A percentile compares a stretch with the other conserved stretches of the same genome.
Conservation (phyloP, 2,797 vertebrate species). For the Urocyon cinereoargenteus region DNA sequence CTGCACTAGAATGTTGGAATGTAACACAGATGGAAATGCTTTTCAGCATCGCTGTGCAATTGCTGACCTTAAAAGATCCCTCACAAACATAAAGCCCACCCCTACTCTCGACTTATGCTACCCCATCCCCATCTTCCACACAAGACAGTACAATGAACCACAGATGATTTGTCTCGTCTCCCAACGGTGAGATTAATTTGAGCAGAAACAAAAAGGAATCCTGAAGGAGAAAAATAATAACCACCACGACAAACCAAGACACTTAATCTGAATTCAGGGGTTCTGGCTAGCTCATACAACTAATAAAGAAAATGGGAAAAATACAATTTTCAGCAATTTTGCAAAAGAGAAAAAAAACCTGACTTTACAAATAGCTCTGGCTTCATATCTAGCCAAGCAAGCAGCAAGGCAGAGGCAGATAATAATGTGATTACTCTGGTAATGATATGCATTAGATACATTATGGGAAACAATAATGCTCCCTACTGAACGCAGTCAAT, state of each 20-base stretch:
- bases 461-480: conserved; percentile 93
- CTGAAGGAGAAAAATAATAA: conserved; percentile 56
- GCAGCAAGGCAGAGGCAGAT: conserved; percentile 84
- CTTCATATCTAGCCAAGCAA: conserved; percentile 87
- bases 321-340: conserved; percentile 83
- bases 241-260: conserved; percentile 36
- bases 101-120: background rate
- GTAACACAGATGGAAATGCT: background rate
- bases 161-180: conserved; percentile 11
- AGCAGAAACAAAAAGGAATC: conserved; percentile 73
- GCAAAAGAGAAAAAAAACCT: conserved; percentile 67
- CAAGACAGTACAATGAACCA: background rate
- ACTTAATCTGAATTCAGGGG: conserved; percentile 82
- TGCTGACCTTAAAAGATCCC: conserved; percentile 36
- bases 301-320: conserved; percentile 82
- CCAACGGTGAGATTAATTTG: conserved; percentile 61
- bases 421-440: conserved; percentile 92
- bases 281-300: conserved; percentile 80
- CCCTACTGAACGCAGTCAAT: conserved; percentile 91
- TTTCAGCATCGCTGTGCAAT: background rate
- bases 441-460: conserved; percentile 95
- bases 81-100: conserved; percentile 29
- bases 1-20: background rate
- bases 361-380: conserved; percentile 82
- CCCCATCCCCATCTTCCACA: background rate